phyloP scores from a whole-genome alignment of 2,797 vertebrate species.

The Acropternis orthonyx region DNA sequence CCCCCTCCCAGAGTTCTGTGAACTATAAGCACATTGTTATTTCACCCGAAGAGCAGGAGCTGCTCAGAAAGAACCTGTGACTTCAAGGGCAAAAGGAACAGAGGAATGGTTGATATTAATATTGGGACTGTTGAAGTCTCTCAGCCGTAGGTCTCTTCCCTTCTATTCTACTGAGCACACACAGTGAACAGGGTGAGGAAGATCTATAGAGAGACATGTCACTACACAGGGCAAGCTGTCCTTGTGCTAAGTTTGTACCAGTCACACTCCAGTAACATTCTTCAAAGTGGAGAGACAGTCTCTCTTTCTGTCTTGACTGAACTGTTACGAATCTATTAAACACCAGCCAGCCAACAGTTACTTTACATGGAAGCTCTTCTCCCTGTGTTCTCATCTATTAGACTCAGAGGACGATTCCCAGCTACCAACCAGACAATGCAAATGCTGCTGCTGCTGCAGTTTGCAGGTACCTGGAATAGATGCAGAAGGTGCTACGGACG shows the following conservation, averaged over 20 bases:
- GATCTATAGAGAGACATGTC: conserved; percentile 40
- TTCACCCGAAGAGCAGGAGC: not conserved
- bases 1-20: not conserved
- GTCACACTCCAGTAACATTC: not conserved
- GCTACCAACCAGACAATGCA: not conserved
- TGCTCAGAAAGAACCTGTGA: not conserved
- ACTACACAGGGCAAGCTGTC: not conserved
- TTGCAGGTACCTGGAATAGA: conserved; percentile 90
- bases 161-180: conserved; percentile 25
- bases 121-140: not conserved
- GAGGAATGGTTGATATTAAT: not conserved
- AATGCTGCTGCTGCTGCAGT: not conserved
- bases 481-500: conserved; percentile 95
- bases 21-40: not conserved
- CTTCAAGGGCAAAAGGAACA: not conserved
- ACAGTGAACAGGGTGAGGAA: conserved; percentile 53
- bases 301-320: not conserved
- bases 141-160: conserved; percentile 38
- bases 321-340: not conserved
- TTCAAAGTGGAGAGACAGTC: not conserved
- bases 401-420: not conserved
- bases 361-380: not conserved
- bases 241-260: not conserved
- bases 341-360: not conserved
- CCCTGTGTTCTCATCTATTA: not conserved